Base-by-base conservation (phyloP, 2,888 invertebrate genomes). In the Epirrita christyi region DNA sequence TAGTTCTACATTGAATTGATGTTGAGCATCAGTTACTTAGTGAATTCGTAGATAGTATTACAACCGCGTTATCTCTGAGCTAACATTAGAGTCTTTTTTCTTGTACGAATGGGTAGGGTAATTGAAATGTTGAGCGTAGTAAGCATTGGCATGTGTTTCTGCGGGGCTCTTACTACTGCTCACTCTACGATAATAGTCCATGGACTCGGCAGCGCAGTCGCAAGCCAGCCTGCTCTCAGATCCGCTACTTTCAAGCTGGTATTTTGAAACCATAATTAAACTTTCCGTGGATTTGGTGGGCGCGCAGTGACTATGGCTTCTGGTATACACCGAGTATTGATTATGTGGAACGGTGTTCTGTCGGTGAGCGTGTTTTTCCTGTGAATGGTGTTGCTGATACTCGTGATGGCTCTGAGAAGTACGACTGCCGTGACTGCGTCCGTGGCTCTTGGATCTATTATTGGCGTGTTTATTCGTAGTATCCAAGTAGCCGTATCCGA, bases 261-360 rank as follows among this genome's bases (percentile, higher is more conserved):
- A 95, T 66, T 95, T 94, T 1, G 95, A 93, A 13, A 94, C 93
- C 41, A 95, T 93, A 14, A 96, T 90, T 14, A 97, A 89, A 76
- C 96, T 96, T 81, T 97, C 97, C 0, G 96, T 96, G 0, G 97
- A 97, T 79, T 97, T 97, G 0, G 95, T 96, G 0, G 96, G 94
- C 68, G 82, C 93, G 78, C 85, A 94, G 81, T 87, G 84, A 72
- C 93, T 92, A 65, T 93, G 92, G 62, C 91, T 90, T 68, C 93
- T 85, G 2, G 81, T 72, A 61, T 91, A 91, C 8, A 88, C 92
- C 56, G 77, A 92, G 69, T 86, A 93, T 67, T 89, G 90, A 66
- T 51, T 59, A 13, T 90, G 91, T 1, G 83, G 78, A 0, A 81
- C 78, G 2, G 75, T 66, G 71, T 89, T 91, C 66, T 93, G 92